These are phyloP conservation scores for Kobus ellipsiprymnus DNA, from an alignment of 2,113 vertebrate genomes.

Conservation along the genomic window DNA sequence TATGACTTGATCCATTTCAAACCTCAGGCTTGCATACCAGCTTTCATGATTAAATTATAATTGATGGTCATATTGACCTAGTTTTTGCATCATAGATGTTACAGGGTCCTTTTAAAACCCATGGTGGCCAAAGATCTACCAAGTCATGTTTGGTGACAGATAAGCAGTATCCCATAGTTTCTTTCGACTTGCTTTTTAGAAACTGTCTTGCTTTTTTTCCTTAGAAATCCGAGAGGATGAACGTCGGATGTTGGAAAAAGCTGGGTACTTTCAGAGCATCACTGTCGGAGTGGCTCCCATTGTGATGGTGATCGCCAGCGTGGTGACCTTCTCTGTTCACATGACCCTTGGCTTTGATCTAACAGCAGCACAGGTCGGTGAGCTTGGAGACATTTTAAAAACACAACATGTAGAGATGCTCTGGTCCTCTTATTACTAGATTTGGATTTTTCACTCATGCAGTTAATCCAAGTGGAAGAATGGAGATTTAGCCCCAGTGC, in stretches of 20 bases:
- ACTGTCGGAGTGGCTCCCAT: constrained; percentile 93
- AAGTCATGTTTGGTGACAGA: not conserved
- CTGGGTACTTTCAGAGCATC: constrained; percentile 95
- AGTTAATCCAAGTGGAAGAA: not conserved
- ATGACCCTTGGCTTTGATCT: constrained; percentile 93
- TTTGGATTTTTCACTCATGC: not conserved
- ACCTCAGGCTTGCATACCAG: not conserved
- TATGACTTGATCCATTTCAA: not conserved
- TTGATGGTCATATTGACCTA: not conserved
- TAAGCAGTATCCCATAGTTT: not conserved
- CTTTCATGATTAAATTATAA: not conserved
- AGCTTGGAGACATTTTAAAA: not conserved
- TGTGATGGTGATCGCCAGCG: constrained; percentile 93
- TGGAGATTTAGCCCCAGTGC: not conserved
- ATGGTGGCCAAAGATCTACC: not conserved
- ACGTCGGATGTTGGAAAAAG: constrained; percentile 85
- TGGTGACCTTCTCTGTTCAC: constrained; percentile 92
- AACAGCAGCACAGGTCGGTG: constrained; percentile 89
- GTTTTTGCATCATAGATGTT: not conserved
- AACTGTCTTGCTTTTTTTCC: not conserved
- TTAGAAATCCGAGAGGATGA: constrained; percentile 91
- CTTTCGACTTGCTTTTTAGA: not conserved
- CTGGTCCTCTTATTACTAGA: not conserved
- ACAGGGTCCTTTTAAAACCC: not conserved
- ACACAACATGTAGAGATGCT: not conserved